Conservation (phyloP, 2,888 invertebrate genomes). For the Omphaloscelis lunosa region DNA sequence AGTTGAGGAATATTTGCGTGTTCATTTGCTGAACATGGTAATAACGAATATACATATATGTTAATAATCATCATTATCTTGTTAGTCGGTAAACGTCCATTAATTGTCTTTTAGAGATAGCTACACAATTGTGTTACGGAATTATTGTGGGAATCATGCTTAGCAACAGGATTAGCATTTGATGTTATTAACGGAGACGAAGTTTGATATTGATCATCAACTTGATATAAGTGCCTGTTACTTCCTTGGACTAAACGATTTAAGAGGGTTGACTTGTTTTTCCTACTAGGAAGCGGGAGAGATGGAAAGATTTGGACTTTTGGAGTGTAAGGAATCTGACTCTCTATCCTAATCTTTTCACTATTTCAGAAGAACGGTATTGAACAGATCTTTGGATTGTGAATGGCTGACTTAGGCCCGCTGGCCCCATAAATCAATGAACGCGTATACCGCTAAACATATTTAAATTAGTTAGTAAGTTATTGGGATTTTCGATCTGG, state of each 20-base stretch:
- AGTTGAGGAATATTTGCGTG: not conserved
- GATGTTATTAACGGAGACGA: not conserved
- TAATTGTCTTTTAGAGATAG: not conserved
- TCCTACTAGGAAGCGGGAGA: not conserved
- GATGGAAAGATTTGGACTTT: not conserved
- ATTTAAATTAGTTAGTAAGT: too few species aligned
- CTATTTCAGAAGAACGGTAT: not conserved
- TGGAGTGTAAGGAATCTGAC: not conserved
- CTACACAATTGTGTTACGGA: not conserved
- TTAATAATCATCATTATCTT: not conserved
- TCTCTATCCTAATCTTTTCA: too few species aligned
- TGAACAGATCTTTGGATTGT: not conserved
- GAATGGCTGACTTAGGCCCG: not conserved
- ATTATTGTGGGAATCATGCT: too few species aligned
- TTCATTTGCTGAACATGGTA: not conserved
- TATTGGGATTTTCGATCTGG: too few species aligned
- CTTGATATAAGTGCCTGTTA: not conserved
- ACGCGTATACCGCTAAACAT: too few species aligned
- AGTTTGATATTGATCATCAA: not conserved
- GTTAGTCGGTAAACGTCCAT: not conserved
- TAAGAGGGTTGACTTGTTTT: not conserved
- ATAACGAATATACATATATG: slow-evolving; percentile 7
- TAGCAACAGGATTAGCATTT: not conserved
- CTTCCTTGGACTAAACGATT: not conserved
- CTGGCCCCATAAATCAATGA: too few species aligned